Evolutionary conservation across 2,888 invertebrate genomes (phyloP).

Genomic region (Proisotoma minuta): DNA sequence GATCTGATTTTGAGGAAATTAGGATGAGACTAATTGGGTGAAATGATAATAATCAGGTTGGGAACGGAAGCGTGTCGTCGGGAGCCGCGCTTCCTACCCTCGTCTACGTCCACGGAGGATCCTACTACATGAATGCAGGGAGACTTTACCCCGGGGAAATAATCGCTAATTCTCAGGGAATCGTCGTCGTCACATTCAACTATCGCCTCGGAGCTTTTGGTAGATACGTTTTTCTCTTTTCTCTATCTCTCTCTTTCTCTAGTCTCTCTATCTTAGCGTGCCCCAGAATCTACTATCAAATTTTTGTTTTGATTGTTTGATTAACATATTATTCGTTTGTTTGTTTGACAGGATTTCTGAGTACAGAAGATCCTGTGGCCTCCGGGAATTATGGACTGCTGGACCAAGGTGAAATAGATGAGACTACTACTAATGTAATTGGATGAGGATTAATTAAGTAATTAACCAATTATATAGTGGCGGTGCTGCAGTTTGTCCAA

Average conservation of each 20-base stretch:
- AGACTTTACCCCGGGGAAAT: conserved; percentile 50
- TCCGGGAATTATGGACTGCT: conserved; percentile 51
- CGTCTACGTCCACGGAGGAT: conserved; percentile 51
- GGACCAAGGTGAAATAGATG: conserved; percentile 48
- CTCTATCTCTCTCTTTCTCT: conserved; percentile 3
- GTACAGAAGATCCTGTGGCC: conserved; percentile 49
- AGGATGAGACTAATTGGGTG: neutral
- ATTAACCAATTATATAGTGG: conserved; percentile 15
- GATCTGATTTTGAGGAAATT: neutral
- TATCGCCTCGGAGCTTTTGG: conserved; percentile 50
- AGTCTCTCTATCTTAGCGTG: too few species aligned
- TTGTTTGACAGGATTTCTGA: conserved; percentile 48
- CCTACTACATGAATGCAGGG: conserved; percentile 50
- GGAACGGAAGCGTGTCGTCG: conserved; percentile 9
- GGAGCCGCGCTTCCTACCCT: conserved; percentile 48
- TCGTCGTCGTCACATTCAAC: conserved; percentile 50
- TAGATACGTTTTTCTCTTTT: too few species aligned
- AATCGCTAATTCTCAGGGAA: conserved; percentile 48
- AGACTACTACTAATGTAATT: too few species aligned
- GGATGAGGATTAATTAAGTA: neutral
- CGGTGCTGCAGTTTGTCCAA: conserved; percentile 50
- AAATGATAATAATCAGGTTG: neutral
- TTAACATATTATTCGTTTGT: neutral
- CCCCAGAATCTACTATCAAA: too few species aligned
- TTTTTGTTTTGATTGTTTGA: too few species aligned